Base-by-base conservation (phyloP, 2,888 invertebrate genomes). In the Smittia sp. region DNA sequence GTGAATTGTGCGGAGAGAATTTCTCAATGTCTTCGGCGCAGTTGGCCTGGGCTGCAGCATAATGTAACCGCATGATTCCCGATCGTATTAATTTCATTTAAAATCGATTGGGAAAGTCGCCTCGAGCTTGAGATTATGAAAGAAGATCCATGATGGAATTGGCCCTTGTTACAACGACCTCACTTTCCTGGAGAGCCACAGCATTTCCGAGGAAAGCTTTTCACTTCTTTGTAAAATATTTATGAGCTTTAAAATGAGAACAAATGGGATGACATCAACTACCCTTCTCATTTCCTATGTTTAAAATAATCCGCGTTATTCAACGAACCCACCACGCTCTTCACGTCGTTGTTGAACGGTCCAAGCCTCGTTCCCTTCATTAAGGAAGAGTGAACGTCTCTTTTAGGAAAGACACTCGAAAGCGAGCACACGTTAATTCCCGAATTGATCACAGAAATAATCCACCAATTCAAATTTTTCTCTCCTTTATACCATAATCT, bases 361-460 rank as follows among this genome's bases (percentile, higher is more conserved):
- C n/a, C n/a, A n/a, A n/a, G n/a, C n/a, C n/a, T n/a, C n/a, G n/a
- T n/a, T n/a, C n/a, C n/a, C n/a, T n/a, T n/a, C n/a, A n/a, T n/a
- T n/a, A n/a, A n/a, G n/a, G n/a, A n/a, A n/a, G n/a, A n/a, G n/a
- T 68, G 22, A 70, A 70, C 69, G 46, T 54, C 69, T 70, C 25
- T 24, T 70, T 54, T 15, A 15, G 11, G 54, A 54, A 4, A 32
- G 69, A 52, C 41, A 68, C 46, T 32, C 7, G 13, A 13, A 18
- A 9, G 32, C 25, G 1, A 3, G 32, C 69, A 54, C 18, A 54
- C 22, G 25, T 46, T 69, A 69, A 69, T 69, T 69, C 69, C 54
- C 11, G 41, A 72, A 72, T 72, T 72, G 72, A 72, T 72, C 72
- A 72, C 72, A 72, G 38, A 54, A 72, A 72, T 72, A 72, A 72